Percentiles rank a stretch among this genome's conserved stretches.
Evolutionary conservation across 2,113 vertebrate genomes (phyloP).

Genomic region (Prolemur simus): DNA sequence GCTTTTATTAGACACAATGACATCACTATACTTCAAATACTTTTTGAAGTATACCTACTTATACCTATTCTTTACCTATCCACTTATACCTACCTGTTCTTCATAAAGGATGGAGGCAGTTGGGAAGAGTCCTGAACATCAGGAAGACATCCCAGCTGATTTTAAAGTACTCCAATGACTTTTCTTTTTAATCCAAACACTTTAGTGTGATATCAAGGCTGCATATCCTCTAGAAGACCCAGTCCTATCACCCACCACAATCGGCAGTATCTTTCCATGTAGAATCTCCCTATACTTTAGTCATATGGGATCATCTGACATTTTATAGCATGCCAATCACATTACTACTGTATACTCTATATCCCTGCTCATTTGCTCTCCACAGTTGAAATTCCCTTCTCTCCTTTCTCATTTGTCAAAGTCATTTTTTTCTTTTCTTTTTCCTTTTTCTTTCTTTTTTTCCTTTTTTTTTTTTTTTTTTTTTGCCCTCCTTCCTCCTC

Average conservation of each 20-base stretch:
- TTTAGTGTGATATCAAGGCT: not conserved
- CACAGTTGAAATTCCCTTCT: not conserved
- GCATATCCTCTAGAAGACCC: not conserved
- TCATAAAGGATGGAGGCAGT: not conserved
- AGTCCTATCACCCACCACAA: not conserved
- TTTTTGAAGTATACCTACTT: not conserved
- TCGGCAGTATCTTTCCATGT: not conserved
- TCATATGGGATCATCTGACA: not conserved
- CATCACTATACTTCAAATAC: not conserved
- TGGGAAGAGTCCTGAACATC: not conserved
- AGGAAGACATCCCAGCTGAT: not conserved
- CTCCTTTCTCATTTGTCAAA: not conserved
- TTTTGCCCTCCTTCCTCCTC: too few relatives aligned
- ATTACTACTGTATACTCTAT: too few relatives aligned
- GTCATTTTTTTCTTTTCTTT: too few relatives aligned
- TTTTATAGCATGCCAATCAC: not conserved
- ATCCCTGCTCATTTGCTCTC: not conserved
- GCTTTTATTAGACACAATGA: not conserved
- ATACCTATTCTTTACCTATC: not conserved
- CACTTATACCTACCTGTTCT: not conserved
- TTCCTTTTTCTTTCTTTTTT: too few relatives aligned
- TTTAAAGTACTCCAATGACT: not conserved
- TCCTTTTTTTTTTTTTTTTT: too few relatives aligned
- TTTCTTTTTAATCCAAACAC: not conserved
- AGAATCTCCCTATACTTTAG: not conserved